These are phyloP conservation scores for Sipha flava DNA, from an alignment of 1,140 invertebrate genomes.

Conservation along the genomic window DNA sequence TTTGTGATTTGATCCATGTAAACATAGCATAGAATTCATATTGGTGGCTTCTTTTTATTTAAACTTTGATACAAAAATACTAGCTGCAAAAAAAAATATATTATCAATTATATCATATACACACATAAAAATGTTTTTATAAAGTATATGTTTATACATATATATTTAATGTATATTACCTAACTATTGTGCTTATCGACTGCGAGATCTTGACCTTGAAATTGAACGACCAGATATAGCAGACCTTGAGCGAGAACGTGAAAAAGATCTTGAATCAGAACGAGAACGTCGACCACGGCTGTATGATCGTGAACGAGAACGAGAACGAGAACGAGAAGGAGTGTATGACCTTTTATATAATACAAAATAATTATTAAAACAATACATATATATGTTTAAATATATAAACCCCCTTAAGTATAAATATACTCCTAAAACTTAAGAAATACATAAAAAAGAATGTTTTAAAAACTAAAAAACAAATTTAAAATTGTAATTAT, in stretches of 20 bases:
- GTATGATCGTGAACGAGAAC: conserved; percentile 37
- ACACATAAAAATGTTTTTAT: no score
- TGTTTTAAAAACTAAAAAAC: no score
- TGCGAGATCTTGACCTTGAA: conserved; percentile 36
- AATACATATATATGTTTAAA: neutral
- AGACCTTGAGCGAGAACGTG: conserved; percentile 35
- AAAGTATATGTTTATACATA: no score
- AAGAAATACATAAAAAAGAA: no score
- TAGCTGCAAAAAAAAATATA: neutral
- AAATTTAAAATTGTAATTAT: no score
- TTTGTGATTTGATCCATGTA: conserved; percentile 18
- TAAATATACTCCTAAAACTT: neutral
- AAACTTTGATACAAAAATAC: conserved; percentile 14
- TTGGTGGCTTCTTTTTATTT: neutral
- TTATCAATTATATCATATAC: no score
- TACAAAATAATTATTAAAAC: neutral
- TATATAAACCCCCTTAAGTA: neutral
- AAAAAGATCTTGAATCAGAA: conserved; percentile 34
- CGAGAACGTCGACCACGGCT: conserved; percentile 36
- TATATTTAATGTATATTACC: neutral
- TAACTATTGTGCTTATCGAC: conserved; percentile 23
- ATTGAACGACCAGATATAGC: conserved; percentile 26
- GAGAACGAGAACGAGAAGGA: conserved; percentile 24
- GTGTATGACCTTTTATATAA: conserved; percentile 27
- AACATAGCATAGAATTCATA: neutral